Conservation (phyloP, 1,140 invertebrate genomes). For the Paracyclopina nana region DNA sequence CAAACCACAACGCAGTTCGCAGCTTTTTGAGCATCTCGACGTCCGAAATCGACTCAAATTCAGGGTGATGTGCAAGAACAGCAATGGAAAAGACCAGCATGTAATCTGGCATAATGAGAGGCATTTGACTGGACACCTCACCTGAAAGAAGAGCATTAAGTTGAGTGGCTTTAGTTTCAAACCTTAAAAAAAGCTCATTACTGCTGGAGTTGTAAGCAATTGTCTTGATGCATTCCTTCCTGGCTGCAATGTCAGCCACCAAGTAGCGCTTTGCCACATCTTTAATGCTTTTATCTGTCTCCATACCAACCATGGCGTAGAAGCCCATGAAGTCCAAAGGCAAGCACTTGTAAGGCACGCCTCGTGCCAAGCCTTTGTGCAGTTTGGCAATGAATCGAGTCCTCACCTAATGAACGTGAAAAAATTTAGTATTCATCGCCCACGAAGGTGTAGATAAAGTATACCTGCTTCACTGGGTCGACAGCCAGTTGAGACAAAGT, state of each 20-base stretch:
- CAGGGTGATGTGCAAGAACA: constrained; percentile 70
- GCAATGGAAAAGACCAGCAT: constrained; percentile 87
- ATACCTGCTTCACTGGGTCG: constrained; percentile 67
- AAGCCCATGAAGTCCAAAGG: constrained; percentile 93
- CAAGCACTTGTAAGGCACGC: constrained; percentile 36
- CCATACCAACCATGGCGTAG: constrained; percentile 64
- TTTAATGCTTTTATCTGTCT: constrained; percentile 52
- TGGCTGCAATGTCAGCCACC: constrained; percentile 61
- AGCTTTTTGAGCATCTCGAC: constrained; percentile 29
- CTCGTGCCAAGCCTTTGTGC: constrained; percentile 39
- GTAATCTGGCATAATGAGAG: constrained; percentile 83
- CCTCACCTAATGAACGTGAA: constrained; percentile 43
- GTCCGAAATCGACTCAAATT: constrained; percentile 45
- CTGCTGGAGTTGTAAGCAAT: too few relatives aligned
- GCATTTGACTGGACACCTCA: constrained; percentile 45
- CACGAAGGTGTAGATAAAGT: neutral
- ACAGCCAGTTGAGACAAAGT: constrained; percentile 63
- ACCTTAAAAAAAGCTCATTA: too few relatives aligned
- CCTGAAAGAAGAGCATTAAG: constrained; percentile 32
- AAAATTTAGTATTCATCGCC: neutral
- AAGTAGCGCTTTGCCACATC: constrained; percentile 49
- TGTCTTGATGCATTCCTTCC: constrained; percentile 78
- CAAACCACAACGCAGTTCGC: constrained; percentile 72
- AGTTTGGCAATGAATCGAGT: constrained; percentile 73
- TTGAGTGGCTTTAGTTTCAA: too few relatives aligned